These are phyloP conservation scores for Hemicrepidius hirtus DNA, from an alignment of 2,888 invertebrate species.

Conservation along the genomic window DNA sequence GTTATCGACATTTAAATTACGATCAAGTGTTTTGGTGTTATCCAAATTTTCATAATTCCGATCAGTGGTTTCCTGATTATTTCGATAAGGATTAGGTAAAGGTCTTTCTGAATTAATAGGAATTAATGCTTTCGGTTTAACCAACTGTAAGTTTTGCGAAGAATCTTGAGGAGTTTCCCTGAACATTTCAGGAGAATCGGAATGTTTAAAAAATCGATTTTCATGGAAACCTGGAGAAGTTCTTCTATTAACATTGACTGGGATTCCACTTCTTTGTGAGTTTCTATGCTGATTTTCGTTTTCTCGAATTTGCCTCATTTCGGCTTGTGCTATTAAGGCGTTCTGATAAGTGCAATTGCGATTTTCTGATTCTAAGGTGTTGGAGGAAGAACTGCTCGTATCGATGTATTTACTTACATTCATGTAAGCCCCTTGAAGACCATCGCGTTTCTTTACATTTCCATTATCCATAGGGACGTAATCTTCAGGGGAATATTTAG, in stretches of 20 bases:
- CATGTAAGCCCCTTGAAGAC: conserved; percentile 59
- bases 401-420: conserved; percentile 67
- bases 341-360: conserved; percentile 62
- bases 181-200: conserved; percentile 52
- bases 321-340: conserved; percentile 58
- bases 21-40: conserved; percentile 55
- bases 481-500: conserved; percentile 52
- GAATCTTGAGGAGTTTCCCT: conserved; percentile 65
- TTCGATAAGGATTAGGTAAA: conserved; percentile 68
- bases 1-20: conserved; percentile 52
- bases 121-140: conserved; percentile 69
- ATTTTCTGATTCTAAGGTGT: conserved; percentile 68
- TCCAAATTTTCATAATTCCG: conserved; percentile 34
- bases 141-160: conserved; percentile 66
- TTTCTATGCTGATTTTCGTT: conserved; percentile 49
- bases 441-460: conserved; percentile 30
- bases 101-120: conserved; percentile 69
- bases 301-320: conserved; percentile 54
- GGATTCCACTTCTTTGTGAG: conserved; percentile 47
- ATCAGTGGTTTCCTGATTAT: conserved; percentile 50
- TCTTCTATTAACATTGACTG: conserved; percentile 39
- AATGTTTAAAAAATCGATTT: conserved; percentile 23
- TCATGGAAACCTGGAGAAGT: conserved; percentile 40
- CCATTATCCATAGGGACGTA: conserved; percentile 64
- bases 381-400: conserved; percentile 68